Base-by-base conservation (phyloP, 2,888 invertebrate species). In the Crossocerus cetratus region DNA sequence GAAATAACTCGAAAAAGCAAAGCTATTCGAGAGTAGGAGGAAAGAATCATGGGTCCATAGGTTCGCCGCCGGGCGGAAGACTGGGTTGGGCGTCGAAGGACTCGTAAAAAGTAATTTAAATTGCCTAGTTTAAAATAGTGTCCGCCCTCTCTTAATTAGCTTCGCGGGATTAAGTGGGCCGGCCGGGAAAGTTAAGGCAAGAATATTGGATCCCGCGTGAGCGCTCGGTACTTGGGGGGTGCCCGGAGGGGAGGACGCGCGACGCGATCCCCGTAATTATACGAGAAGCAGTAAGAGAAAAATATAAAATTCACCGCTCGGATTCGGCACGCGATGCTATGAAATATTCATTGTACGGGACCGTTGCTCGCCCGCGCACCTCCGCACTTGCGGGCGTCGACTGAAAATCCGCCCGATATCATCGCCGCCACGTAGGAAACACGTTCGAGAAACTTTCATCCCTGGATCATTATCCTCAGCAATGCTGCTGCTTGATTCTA, bases 41-140 rank as follows among this genome's bases (percentile, higher is more conserved):
- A 49, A 32, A 49, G 49, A 43, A 13, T 49, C n/a, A 32, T 32
- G 32, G 32, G 2, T 21, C 21, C 21, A 20, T 20, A 21, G 11
- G 21, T 55, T 55, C 11, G 21, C 54, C 20, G 14, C 49, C 49
- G 5, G 18, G 16, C 14, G 43, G 32, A 66, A 63, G 42, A 44
- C 61, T 68, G 45, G 54, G 60, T 63, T 20, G 49, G 49, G 73
- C 74, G 74, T 73, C 74, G 58, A 67, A 72, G 74, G 72, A 67
- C 67, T 74, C 74, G 74, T 74, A 75, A 75, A 49, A 75, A 75
- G 74, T 74, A 75, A 75, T 75, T 75, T 75, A 74, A 73, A 75
- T 73, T 75, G 69, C 65, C 75, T 75, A 69, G 69, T 74, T 75
- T 74, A 69, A 59, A 75, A 62, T 65, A 64, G 63, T 60, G 53